Base-by-base conservation (phyloP, 1,140 invertebrate genomes). In the Colletes latitarsis region DNA sequence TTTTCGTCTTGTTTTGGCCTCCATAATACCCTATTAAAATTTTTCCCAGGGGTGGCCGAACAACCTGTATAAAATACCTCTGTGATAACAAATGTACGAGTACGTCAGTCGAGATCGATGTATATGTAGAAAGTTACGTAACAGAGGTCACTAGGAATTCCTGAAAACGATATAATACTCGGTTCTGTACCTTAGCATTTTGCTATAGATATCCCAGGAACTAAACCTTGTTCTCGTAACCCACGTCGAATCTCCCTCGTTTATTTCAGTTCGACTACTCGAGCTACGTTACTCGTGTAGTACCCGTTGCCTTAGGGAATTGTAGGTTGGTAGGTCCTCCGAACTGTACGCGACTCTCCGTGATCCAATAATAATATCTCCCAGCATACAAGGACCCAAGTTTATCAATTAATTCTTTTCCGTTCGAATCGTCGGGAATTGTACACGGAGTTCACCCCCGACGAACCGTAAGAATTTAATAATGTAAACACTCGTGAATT, bases 181-280 rank as follows among this genome's bases (percentile, higher is more conserved):
- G 15, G 67, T 43, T 58, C 60, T 55, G 15, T 53, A 43, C 21
- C 10, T 64, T 4, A 53, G 57, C 60, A 77, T 74, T 78, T 84
- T 71, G 67, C 82, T 60, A 57, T 53, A 57, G 73, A 86, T 84
- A 84, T 75, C 79, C 66, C 15, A 41, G 30, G 52, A 80, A 81
- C 67, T 21, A 53, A 85, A 77, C 43, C 83, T 77, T 64, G 82
- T 85, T 81, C 77, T 64, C 71, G 72, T 77, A 73, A 74, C 73
- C 84, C 68, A 49, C 58, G 68, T 72, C 73, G 78, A 82, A 83
- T 81, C 69, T 85, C 74, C 74, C 82, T 84, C 84, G 84, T 85
- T 85, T 84, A 84, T 84, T 85, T 85, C 84, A 30, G 73, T 84
- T 84, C 69, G 80, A 85, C 82, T 84, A 77, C 73, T 10, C 53